Evolutionary conservation across 2,888 invertebrate genomes (phyloP).

Genomic region (Steinernema scapterisci): DNA sequence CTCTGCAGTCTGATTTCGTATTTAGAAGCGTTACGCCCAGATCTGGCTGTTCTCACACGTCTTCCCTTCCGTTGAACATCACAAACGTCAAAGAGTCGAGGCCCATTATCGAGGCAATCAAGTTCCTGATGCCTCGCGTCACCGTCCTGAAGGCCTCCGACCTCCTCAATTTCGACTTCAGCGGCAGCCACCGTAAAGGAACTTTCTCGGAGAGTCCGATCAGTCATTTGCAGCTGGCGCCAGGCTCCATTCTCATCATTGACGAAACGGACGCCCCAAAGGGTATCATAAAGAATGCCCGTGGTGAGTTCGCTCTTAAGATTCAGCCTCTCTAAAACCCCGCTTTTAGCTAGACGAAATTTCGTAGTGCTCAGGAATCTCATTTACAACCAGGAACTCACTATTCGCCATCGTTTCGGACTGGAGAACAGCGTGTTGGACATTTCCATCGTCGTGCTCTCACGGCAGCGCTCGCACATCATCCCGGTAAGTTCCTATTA

Average conservation of each 20-base stretch:
- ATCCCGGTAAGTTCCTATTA: not conserved
- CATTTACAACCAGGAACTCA: not conserved
- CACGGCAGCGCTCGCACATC: conserved; percentile 1
- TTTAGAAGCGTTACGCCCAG: not conserved
- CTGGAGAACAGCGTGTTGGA: not conserved
- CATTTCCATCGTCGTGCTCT: not conserved
- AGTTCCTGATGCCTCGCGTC: not conserved
- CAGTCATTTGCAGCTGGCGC: not conserved
- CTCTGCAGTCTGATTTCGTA: not conserved
- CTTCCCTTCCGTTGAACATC: not conserved
- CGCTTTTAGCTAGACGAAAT: not conserved
- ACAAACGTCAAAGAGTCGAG: not conserved
- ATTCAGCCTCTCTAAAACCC: not conserved
- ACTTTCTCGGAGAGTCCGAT: not conserved
- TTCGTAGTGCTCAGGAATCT: not conserved
- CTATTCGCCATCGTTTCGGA: not conserved
- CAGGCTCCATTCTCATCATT: not conserved
- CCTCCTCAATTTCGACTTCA: not conserved
- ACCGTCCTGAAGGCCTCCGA: not conserved
- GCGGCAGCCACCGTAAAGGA: not conserved
- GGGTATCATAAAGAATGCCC: not conserved
- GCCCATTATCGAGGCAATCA: not conserved
- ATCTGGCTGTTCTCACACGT: not conserved
- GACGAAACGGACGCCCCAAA: conserved; percentile 6
- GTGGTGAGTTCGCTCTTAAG: not conserved